phyloP scores from a whole-genome alignment of 2,888 invertebrate genomes.

The Petrolisthes cinctipes region DNA sequence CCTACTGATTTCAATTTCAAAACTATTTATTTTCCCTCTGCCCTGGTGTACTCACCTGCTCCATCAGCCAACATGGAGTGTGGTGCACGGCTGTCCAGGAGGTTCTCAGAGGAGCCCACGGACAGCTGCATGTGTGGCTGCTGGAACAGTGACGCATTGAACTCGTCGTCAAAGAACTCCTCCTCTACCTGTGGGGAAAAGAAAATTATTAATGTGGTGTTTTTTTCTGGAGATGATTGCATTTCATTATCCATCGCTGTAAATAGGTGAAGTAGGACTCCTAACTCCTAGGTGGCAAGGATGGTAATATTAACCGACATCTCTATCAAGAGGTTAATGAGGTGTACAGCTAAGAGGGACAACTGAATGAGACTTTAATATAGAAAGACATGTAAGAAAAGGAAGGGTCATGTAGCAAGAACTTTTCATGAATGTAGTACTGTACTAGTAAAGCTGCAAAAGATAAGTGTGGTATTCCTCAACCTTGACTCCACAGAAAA shows the following conservation, averaged over 20 bases:
- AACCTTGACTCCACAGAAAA: too few relatives aligned
- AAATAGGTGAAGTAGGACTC: background rate
- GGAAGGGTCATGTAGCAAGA: too few relatives aligned
- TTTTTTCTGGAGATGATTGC: background rate
- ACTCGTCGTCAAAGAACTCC: conserved; percentile 65
- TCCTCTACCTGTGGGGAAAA: conserved; percentile 56
- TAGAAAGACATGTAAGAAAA: too few relatives aligned
- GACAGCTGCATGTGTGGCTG: conserved; percentile 66
- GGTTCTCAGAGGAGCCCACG: conserved; percentile 65
- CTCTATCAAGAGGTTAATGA: too few relatives aligned
- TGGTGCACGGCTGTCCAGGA: conserved; percentile 60
- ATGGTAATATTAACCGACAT: too few relatives aligned
- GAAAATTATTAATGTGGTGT: background rate
- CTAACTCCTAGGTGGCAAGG: too few relatives aligned
- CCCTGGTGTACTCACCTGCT: conserved; percentile 42
- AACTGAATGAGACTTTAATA: too few relatives aligned
- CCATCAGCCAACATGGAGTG: conserved; percentile 62
- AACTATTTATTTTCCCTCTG: background rate
- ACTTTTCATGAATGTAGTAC: too few relatives aligned
- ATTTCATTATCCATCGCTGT: background rate
- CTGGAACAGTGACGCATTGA: conserved; percentile 62
- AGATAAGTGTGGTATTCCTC: too few relatives aligned
- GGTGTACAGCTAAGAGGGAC: too few relatives aligned
- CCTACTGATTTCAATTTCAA: too few relatives aligned
- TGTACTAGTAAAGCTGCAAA: too few relatives aligned